These are phyloP conservation scores for Gavialis gangeticus DNA, from an alignment of 2,113 vertebrate genomes.

Conservation along the genomic window DNA sequence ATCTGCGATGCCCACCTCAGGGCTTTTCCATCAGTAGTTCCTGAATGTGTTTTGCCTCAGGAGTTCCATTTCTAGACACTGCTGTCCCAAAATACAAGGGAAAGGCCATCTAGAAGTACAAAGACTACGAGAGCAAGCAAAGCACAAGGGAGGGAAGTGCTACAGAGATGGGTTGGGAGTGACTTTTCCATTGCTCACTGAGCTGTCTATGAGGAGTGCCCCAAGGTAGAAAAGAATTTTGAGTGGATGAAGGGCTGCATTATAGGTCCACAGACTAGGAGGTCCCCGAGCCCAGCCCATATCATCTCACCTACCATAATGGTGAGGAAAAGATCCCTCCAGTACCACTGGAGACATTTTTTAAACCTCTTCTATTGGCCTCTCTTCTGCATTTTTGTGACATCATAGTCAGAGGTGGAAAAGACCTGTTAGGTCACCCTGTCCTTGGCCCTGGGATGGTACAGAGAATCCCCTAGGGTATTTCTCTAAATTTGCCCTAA, in stretches of 20 bases:
- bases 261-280: background rate
- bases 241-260: background rate
- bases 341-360: background rate
- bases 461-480: background rate
- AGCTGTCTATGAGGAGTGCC: background rate
- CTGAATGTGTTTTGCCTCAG: background rate
- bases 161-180: background rate
- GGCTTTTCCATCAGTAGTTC: background rate
- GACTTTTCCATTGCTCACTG: background rate
- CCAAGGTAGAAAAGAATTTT: background rate
- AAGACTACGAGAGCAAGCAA: background rate
- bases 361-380: too few species aligned
- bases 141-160: background rate
- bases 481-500: background rate
- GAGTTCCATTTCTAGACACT: background rate
- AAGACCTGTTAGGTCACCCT: background rate
- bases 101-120: background rate
- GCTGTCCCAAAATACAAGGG: background rate
- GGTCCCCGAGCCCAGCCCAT: background rate
- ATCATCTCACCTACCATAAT: background rate
- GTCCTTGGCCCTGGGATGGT: background rate
- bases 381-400: background rate
- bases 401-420: background rate
- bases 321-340: background rate
- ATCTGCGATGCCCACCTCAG: background rate